Evolutionary conservation across 1,140 invertebrate genomes (phyloP).

Genomic region (Habropoda laboriosa): DNA sequence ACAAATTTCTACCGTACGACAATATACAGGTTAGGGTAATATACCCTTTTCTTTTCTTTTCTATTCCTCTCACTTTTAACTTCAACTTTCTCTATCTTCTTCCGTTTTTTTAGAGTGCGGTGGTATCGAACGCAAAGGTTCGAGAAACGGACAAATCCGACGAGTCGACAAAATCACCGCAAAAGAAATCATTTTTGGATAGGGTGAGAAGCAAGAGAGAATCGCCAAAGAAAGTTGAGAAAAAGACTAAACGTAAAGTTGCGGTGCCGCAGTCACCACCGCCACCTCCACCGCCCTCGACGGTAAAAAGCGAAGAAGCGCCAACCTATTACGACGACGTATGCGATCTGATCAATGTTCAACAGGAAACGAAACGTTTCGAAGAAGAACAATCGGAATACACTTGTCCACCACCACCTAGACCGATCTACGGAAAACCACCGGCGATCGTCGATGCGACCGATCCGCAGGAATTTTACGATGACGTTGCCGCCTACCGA

Average conservation of each 20-base stretch:
- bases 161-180: conserved; percentile 43
- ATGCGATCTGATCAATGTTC: conserved; percentile 15
- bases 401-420: conserved; percentile 64
- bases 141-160: conserved; percentile 23
- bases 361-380: background rate
- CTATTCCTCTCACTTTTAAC: too few species aligned
- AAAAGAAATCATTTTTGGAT: conserved; percentile 68
- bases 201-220: conserved; percentile 62
- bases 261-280: background rate
- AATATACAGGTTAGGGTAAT: conserved; percentile 36
- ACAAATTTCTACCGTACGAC: conserved; percentile 38
- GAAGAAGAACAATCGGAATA: conserved; percentile 58
- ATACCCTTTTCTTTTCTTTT: background rate
- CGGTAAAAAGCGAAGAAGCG: conserved; percentile 12
- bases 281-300: background rate
- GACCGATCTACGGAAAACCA: conserved; percentile 61
- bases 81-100: background rate
- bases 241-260: conserved; percentile 37
- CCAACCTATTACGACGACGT: conserved; percentile 69
- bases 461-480: conserved; percentile 62
- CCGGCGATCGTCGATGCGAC: background rate
- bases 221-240: conserved; percentile 58
- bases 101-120: too few species aligned
- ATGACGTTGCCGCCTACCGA: conserved; percentile 57
- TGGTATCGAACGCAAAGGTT: background rate